Evolutionary conservation across 2,113 vertebrate genomes (phyloP), one percentile per base, ranked within the genome.

Genomic region (Sylvilagus bachmani): DNA sequence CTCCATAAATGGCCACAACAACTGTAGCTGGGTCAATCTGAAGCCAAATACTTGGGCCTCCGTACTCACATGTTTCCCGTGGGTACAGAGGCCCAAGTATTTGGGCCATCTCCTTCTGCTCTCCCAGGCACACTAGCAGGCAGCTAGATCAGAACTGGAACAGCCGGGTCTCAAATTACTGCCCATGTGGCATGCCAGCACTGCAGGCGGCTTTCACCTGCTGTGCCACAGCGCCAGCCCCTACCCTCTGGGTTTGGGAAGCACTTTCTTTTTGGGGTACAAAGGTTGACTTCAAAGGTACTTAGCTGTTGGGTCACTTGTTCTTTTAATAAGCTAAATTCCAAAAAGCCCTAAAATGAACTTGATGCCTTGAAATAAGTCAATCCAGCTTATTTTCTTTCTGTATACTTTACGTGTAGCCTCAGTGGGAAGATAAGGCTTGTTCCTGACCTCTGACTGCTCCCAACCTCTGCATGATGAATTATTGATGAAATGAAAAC

Each of bases 281-380:
- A 71, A 89, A 96, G 64, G 80, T 69, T 66, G 67, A 86, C 14
- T 36, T 83, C 33, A 66, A 74, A 1, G 12, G 49, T 17, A 64
- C 36, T 81, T 78, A 88, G 3, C 82, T 90, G 81, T 2, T 90
- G 75, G 97, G 38, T 90, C 85, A 93, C 73, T 74, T 31, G 38
- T 27, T 93, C 85, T 95, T 90, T 95, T 33, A 95, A 90, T 22
- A 77, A 95, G 33, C 49, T 89, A 67, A 86, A 95, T 94, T 85
- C 85, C 66, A 90, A 80, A 97, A 95, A 96, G 27, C 27, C 62
- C 69, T 49, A 25, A 36, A 74, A 58, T 93, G 51, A 94, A 69
- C 80, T n/a, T 36, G n/a, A 44, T 73, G 33, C 17, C 51, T 33
- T 24, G 8, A 90, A 95, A 80, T 71, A 93, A 84, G 55, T 58